Percentiles rank a stretch among this genome's conserved stretches.
These are phyloP conservation scores for Drosophila engyochracea DNA, from an alignment of 2,888 invertebrate species.

Conservation along the genomic window DNA sequence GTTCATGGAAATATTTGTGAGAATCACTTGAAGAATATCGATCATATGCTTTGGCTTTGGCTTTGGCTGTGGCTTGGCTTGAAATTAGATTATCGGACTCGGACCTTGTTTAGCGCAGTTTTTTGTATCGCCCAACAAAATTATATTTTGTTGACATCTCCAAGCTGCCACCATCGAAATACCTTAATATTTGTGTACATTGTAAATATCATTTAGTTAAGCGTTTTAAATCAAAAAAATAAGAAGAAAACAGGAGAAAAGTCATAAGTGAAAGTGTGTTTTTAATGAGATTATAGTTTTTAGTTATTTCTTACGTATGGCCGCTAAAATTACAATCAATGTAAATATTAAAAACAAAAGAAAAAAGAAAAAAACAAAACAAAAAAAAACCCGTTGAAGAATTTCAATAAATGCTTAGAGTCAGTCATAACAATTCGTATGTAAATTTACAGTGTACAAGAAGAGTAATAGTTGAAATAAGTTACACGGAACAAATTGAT, in stretches of 20 bases:
- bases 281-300: conserved; percentile 68
- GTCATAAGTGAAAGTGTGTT: conserved; percentile 36
- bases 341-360: conserved; percentile 50
- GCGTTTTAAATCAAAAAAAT: conserved; percentile 33
- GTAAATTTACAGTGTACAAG: conserved; percentile 58
- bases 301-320: conserved; percentile 47
- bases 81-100: conserved; percentile 17
- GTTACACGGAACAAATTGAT: conserved; percentile 22
- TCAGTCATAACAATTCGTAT: conserved; percentile 41
- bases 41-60: conserved; percentile 6
- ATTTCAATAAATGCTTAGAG: conserved; percentile 44
- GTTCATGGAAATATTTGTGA: conserved; percentile 32
- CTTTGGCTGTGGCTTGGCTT: conserved; percentile 24
- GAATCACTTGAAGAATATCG: conserved; percentile 29
- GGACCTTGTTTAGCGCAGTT: conserved; percentile 30
- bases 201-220: conserved; percentile 61
- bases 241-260: conserved; percentile 18
- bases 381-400: conserved; percentile 25
- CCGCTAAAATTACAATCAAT: conserved; percentile 33
- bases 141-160: conserved; percentile 39
- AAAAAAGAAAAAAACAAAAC: conserved; percentile 13
- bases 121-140: conserved; percentile 5
- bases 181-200: conserved; percentile 54
- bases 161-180: conserved; percentile 61
- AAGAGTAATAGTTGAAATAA: conserved; percentile 45